Conservation (phyloP, 2,113 vertebrate genomes). For the Cynoglossus semilaevis region DNA sequence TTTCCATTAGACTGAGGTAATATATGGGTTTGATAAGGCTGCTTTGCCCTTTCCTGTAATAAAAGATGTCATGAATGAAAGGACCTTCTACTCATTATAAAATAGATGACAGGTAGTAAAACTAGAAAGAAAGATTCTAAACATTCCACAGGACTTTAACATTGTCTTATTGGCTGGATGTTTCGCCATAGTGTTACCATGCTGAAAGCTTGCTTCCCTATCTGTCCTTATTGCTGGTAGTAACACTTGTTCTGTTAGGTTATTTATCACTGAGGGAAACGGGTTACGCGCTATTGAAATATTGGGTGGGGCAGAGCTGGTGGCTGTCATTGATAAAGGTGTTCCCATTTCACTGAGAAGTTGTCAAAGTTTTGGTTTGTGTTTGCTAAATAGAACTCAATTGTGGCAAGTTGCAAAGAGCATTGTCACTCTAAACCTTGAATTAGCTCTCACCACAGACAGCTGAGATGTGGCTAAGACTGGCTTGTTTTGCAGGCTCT, state of each 20-base stretch:
- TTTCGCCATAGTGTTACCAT: too few relatives aligned
- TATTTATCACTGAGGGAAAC: conserved; percentile 13
- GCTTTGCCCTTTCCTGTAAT: conserved; percentile 27
- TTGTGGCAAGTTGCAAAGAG: conserved; percentile 2
- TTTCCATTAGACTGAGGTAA: conserved; percentile 1
- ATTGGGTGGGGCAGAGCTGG: conserved; percentile 62
- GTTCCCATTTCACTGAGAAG: conserved; percentile 50
- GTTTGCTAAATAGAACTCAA: conserved; percentile 60
- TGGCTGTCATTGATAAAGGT: conserved; percentile 65
- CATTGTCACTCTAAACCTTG: background rate
- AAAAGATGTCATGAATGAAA: conserved; percentile 46
- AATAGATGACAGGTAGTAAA: conserved; percentile 45
- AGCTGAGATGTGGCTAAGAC: background rate
- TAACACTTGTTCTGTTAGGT: conserved; percentile 25
- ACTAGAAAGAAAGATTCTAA: background rate
- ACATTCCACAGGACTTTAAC: too few relatives aligned
- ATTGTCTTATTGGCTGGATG: too few relatives aligned
- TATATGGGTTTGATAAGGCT: conserved; percentile 16
- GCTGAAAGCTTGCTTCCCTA: conserved; percentile 8
- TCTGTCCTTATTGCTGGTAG: conserved; percentile 22
- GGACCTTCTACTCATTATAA: conserved; percentile 32
- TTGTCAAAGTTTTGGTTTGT: conserved; percentile 65
- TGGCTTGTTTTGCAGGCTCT: background rate
- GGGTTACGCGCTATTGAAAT: conserved; percentile 43
- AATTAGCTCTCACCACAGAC: background rate